Evolutionary conservation across 2,113 vertebrate species (phyloP).

Genomic region (Tragulus kanchil): DNA sequence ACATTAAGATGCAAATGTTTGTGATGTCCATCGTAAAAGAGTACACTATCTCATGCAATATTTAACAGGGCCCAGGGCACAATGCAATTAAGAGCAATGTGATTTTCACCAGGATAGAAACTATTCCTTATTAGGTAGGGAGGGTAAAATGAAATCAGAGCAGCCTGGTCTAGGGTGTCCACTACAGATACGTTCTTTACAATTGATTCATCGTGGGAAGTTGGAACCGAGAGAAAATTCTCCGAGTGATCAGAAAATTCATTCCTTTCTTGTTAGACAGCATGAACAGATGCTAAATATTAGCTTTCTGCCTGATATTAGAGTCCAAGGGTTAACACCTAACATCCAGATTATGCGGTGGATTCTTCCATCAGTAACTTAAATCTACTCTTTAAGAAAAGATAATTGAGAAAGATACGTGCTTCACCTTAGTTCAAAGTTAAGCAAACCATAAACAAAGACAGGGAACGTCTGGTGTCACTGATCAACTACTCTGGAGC

Average conservation of each 20-base stretch:
- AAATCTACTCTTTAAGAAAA: not conserved
- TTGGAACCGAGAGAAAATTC: not conserved
- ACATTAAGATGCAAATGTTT: constrained; percentile 70
- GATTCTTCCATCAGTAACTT: not conserved
- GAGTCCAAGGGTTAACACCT: not conserved
- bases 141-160: not conserved
- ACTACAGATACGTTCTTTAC: not conserved
- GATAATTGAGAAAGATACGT: not conserved
- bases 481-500: not conserved
- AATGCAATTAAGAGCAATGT: not conserved
- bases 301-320: not conserved
- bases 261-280: not conserved
- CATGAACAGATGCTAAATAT: not conserved
- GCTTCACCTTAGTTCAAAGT: not conserved
- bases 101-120: not conserved
- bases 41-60: not conserved
- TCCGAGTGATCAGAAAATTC: not conserved
- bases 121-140: not conserved
- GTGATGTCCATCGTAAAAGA: not conserved
- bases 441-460: not conserved
- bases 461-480: not conserved
- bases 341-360: not conserved
- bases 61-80: not conserved
- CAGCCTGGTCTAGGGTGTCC: not conserved
- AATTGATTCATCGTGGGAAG: not conserved